Evolutionary conservation across 2,113 vertebrate genomes (phyloP).

Genomic region (Mystacornis crossleyi): DNA sequence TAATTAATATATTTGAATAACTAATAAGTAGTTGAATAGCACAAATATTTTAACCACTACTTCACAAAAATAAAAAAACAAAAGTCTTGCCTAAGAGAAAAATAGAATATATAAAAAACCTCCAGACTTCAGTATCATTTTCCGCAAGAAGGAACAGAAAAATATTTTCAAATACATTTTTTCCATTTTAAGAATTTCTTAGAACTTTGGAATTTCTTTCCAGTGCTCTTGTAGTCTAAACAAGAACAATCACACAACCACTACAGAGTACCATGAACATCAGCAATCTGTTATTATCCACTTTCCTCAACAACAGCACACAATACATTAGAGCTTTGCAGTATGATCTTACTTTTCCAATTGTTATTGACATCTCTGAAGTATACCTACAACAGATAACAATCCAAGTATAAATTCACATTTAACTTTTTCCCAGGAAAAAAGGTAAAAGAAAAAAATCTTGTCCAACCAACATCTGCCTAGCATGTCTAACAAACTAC

Average conservation of each 20-base stretch:
- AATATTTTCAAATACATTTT: constrained; percentile 1
- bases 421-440: background rate
- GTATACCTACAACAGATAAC: background rate
- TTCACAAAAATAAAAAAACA: background rate
- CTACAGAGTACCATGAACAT: background rate
- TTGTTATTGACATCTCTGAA: background rate
- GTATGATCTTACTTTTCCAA: background rate
- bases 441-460: background rate
- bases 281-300: background rate
- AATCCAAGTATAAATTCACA: background rate
- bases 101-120: background rate
- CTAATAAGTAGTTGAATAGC: background rate
- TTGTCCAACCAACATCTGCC: background rate
- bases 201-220: background rate
- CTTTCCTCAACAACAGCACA: background rate
- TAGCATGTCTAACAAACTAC: background rate
- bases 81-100: background rate
- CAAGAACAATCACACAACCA: background rate
- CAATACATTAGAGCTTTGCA: background rate
- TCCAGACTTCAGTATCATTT: background rate
- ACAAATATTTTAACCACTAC: background rate
- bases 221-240: background rate
- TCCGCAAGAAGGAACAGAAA: background rate
- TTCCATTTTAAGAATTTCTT: background rate
- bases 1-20: background rate